Base-by-base conservation (phyloP, 2,113 vertebrate species). In the Catharus minimus region DNA sequence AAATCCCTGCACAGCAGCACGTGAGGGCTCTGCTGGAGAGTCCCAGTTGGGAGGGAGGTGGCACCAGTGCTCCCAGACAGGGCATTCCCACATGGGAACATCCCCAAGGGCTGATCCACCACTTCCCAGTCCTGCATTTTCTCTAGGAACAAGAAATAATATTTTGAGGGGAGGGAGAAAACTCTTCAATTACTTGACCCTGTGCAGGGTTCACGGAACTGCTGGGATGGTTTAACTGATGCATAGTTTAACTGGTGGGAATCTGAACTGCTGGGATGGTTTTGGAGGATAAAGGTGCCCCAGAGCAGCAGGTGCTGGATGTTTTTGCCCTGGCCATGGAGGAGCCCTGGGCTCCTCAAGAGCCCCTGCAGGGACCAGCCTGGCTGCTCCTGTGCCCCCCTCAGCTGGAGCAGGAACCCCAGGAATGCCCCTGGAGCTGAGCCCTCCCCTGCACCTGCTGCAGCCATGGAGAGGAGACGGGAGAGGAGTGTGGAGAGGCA, bases 291-390 rank as follows among this genome's bases (percentile, higher is more conserved):
- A 7, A 39, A 30, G 20, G 27, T 30, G 32, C 32, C 22, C 27
- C 57, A 60, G 73, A 16, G 66, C 56, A 68, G 67, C 26, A 41
- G 43, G 44, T 13, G 8, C 62, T 4, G 10, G 0, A 11, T 23
- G 26, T 18, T 13, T 79, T n/a, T 39, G 7, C 39, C 23, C 52
- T 0, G 0, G 32, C 52, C 0, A 1, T 67, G 43, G 49, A 87
- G 38, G 38, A 87, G 52, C 30, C 43, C 46, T 27, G 43, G 43
- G 26, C 22, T 46, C 23, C 81, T 53, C 0, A 0, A 11, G 27
- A 5, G 28, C 15, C 39, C n/a, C 62, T 39, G 15, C 11, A 39
- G 50, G 60, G 64, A 36, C 12, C 38, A 71, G 71, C 11, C 52
- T 15, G 39, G 19, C 30, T 24, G 52, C 74, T 50, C 22, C 38